Evolutionary conservation across 2,113 vertebrate genomes (phyloP), one percentile per base, ranked within the genome.

Genomic region (Pelodiscus sinensis): DNA sequence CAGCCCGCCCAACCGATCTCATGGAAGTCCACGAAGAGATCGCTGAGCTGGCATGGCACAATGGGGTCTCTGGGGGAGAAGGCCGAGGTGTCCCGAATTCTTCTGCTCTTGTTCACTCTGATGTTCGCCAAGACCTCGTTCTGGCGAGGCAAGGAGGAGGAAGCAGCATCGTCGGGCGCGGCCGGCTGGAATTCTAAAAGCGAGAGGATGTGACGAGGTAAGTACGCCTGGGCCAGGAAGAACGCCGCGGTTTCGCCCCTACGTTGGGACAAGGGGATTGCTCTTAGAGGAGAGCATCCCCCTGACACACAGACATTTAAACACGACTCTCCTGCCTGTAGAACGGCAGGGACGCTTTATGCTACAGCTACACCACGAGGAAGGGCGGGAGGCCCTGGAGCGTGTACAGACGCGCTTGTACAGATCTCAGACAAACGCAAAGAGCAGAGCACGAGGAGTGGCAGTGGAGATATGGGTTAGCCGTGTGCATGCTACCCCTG

Each of bases 1-100:
- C 98, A 99, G 11, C 98, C 98, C 1, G 98, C 98, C 98, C 98
- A 98, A 82, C 99, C 98, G 21, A 99, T 98, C 71, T 98, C 98
- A 51, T 97, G 97, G 52, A 99, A 99, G 96, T 99, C 98, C 8
- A 99, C 98, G 0, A 98, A 98, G 73, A 99, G 98, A 4, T 98
- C 97, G 25, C 96, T 96, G 6, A 97, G 96, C 92, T 98, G 97
- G 79, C 99, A 99, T 0, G 96, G 68, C 83, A 96, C 52, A 14
- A 95, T 4, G 1, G 71, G 90, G 24, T 93, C 77, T 1, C 80
- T 84, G 71, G 89, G 18, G 79, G 90, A 57, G 21, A 85, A 8
- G 4, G 13, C 2, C 3, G 91, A 68, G 2, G 95, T 96, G 7
- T 95, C 93, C 5, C 98, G 97, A 13, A 96, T 80, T 54, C 78